Percentiles rank a stretch among this genome's conserved stretches.
phyloP scores from a whole-genome alignment of 2,113 vertebrate species.

The Ceuthmochares aereus region DNA sequence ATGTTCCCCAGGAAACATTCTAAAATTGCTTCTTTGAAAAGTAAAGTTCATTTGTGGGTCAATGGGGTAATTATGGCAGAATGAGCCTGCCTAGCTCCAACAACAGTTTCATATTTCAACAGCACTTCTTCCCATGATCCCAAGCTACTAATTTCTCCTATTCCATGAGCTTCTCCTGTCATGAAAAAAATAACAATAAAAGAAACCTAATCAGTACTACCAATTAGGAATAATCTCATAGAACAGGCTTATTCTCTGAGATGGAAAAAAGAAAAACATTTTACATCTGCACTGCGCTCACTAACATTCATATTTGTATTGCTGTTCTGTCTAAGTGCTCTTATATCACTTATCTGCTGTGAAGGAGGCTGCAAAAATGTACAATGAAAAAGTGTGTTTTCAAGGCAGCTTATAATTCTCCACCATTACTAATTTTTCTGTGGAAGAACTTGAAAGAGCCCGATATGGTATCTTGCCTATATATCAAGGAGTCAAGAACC shows the following conservation, averaged over 20 bases:
- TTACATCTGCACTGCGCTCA: not conserved
- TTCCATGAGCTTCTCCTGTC: not conserved
- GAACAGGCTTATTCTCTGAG: not conserved
- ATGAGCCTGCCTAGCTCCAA: not conserved
- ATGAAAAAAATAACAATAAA: constrained; percentile 37
- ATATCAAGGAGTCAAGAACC: not conserved
- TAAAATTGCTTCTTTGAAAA: constrained; percentile 31
- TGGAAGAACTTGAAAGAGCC: not conserved
- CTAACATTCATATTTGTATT: not conserved
- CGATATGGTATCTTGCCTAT: not conserved
- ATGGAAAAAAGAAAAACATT: not conserved
- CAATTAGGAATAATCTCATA: not conserved
- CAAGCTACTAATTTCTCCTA: not conserved
- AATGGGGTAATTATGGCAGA: constrained; percentile 36
- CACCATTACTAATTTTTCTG: not conserved
- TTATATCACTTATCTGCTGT: not conserved
- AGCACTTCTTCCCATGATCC: not conserved
- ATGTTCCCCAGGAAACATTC: constrained; percentile 32
- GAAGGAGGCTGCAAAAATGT: not conserved
- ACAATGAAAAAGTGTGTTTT: not conserved
- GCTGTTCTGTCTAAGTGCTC: not conserved
- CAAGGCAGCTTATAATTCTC: not conserved
- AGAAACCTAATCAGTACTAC: constrained; percentile 25
- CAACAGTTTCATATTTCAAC: constrained; percentile 27
- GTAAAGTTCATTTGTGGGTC: constrained; percentile 50